Percentiles rank a stretch among this genome's conserved stretches.
phyloP scores from a whole-genome alignment of 2,113 vertebrate species.

The Dinomys branickii region DNA sequence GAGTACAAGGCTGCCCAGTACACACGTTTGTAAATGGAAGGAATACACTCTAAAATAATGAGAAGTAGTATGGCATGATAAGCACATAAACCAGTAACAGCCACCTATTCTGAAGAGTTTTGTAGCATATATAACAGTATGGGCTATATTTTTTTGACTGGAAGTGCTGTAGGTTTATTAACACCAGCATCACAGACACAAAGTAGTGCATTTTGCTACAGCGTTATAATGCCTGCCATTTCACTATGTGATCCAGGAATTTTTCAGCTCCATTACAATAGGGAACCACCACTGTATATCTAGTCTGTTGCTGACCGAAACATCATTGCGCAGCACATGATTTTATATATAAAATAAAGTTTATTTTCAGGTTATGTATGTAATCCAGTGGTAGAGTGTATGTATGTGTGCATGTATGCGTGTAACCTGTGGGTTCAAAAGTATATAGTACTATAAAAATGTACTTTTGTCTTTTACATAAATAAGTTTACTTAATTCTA shows the following conservation, averaged over 20 bases:
- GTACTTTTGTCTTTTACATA: background rate
- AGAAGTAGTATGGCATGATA: background rate
- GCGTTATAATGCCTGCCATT: background rate
- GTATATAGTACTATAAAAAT: background rate
- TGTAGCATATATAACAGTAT: background rate
- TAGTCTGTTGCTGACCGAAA: background rate
- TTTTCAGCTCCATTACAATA: background rate
- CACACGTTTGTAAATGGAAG: background rate
- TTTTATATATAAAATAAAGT: background rate
- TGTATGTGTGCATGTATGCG: background rate
- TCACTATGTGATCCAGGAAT: background rate
- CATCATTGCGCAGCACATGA: background rate
- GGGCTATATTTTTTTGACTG: background rate
- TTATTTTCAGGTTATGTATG: background rate
- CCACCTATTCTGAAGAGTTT: background rate
- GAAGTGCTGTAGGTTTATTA: background rate
- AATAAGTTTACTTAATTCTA: conserved; percentile 41
- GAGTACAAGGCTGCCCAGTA: background rate
- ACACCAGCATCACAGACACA: background rate
- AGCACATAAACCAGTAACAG: background rate
- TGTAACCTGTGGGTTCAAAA: background rate
- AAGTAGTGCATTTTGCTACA: background rate
- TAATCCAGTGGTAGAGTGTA: background rate
- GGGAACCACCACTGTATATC: background rate
- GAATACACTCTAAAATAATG: background rate